Evolutionary conservation across 2,888 invertebrate species (phyloP), one percentile per base, ranked within the genome.

Genomic region (Drosophila dives): DNA sequence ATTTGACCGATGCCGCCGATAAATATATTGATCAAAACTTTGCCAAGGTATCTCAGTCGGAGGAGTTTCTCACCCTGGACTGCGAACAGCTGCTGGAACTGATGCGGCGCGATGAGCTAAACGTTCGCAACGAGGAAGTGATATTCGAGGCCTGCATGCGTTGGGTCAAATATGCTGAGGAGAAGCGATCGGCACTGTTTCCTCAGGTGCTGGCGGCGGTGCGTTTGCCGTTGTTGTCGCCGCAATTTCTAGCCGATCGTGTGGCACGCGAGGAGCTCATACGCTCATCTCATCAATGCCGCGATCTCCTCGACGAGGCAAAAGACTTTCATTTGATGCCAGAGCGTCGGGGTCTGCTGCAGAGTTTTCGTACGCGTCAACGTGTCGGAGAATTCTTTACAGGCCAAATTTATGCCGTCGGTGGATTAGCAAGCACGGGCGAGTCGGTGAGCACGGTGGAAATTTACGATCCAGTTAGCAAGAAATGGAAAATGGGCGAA

Each of bases 271-370:
- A 97, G 91, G 96, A 96, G 80, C 93, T 97, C 5, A 95, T 97
- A 74, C 94, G 96, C 80, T 95, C 95, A 49, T 97, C 96, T 32
- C 96, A 97, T 88, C 95, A 95, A 89, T 97, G 97, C 94, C 94
- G 97, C 94, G 97, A 98, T 93, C 93, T 97, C 54, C 92, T 98
- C 60, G 98, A 98, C 92, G 98, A 97, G 93, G 98, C 98, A 1
- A 95, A 96, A 91, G 97, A 97, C 90, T 98, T 96, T 92, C 97
- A 97, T 92, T 93, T 98, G 67, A 96, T 98, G 94, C 98, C 98
- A 2, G 97, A 98, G 92, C 93, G 97, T 73, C 94, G 97, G 10
- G 94, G 95, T n/a, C 91, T 96, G 50, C 93, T 97, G 74, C 96
- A 96, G 90, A 96, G 96, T 72, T 97, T 96, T 91, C 90, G 93